Base-by-base conservation (phyloP, 1,140 invertebrate species). In the Drosophila albomicans region DNA sequence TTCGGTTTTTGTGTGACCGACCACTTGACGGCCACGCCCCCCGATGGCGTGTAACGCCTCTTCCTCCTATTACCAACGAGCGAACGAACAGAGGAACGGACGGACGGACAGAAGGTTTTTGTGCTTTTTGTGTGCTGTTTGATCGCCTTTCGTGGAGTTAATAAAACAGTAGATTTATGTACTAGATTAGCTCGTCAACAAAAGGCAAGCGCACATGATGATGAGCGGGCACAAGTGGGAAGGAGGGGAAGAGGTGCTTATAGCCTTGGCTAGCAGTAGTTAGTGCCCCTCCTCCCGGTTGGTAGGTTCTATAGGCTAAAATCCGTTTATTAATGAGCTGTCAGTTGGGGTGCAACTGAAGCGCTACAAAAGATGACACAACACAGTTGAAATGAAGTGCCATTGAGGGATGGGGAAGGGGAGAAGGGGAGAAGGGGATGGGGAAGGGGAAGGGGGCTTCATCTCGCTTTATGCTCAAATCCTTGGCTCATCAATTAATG, bases 291-390 rank as follows among this genome's bases (percentile, higher is more conserved):
- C 11, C 43, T 11, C 10, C 7, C 20, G 20, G 20, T 25, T 25
- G 43, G 46, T 77, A 32, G 32, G 13, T 46, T 64, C 25, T 57
- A 69, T 64, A 81, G 78, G 82, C 61, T 67, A 54, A 87, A 88
- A 87, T 87, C 84, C 84, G 80, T 65, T 84, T 87, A 87, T 87
- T 87, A 87, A 87, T 87, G 84, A 88, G 80, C 84, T 87, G 85
- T 88, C 84, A 82, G 57, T 11, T 67, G 57, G 28, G 28, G 67
- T 28, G 35, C 43, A 64, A 15, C 20, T 25, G 45, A 62, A 25
- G 63, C 30, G 71, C 54, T 49, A n/a, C 35, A 56, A 25, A 45
- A 61, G 69, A 78, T 73, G 78, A 74, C 61, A 79, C 59, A 77
- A 77, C 49, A 66, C 32, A 61, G 51, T 45, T 30, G 67, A 46